A percentile compares a stretch with the other conserved stretches of the same genome.
These are phyloP conservation scores for Bombus affinis DNA, from an alignment of 1,140 invertebrate genomes.

Conservation along the genomic window DNA sequence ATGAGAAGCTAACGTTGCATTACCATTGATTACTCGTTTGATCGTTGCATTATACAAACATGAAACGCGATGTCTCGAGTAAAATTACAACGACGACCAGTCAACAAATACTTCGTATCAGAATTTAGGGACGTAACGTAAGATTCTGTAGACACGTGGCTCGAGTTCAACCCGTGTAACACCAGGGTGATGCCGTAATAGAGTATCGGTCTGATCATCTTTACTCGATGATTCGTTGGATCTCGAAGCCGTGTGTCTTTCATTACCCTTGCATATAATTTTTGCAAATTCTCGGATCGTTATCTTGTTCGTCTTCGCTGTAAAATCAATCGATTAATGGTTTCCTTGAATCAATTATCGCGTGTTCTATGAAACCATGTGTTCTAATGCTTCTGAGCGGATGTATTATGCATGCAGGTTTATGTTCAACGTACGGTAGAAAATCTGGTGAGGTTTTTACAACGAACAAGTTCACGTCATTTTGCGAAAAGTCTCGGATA, in stretches of 20 bases:
- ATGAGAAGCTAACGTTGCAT: not conserved
- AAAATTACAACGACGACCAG: not conserved
- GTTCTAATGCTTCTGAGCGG: not conserved
- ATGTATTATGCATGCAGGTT: not conserved
- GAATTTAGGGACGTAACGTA: slow-evolving; percentile 40
- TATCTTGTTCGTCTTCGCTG: not conserved
- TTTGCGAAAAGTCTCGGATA: not conserved
- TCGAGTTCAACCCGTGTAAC: not conserved
- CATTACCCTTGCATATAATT: not conserved
- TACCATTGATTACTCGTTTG: not conserved
- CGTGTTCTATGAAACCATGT: not conserved
- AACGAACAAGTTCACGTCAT: not conserved
- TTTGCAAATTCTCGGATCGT: not conserved
- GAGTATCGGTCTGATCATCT: too few species aligned
- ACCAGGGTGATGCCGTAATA: not conserved
- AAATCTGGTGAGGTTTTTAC: not conserved
- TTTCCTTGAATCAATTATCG: not conserved
- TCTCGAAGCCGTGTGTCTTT: not conserved
- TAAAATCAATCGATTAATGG: too few species aligned
- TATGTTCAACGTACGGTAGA: too few species aligned
- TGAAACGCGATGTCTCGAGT: not conserved
- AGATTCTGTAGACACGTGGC: slow-evolving; percentile 15
- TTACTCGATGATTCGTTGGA: too few species aligned
- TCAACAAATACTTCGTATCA: not conserved
- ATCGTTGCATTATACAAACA: not conserved